Conservation (phyloP, 2,888 invertebrate species). For the Tetheella fluctuosa region DNA sequence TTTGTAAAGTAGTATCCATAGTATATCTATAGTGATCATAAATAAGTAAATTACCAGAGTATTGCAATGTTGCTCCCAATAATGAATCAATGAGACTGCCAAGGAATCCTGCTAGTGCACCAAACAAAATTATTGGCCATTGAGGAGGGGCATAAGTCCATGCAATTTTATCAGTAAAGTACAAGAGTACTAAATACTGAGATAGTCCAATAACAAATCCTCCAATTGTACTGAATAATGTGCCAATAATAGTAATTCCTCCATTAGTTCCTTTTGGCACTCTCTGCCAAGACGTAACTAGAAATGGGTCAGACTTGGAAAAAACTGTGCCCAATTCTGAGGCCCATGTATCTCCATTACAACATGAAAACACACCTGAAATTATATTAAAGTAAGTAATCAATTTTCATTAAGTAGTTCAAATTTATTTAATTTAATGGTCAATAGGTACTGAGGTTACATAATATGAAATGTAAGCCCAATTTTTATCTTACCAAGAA, state of each 20-base stretch:
- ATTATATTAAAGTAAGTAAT: constrained; percentile 21
- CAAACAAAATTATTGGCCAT: constrained; percentile 90
- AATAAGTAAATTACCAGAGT: constrained; percentile 86
- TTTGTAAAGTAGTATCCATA: no score
- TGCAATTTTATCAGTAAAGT: constrained; percentile 84
- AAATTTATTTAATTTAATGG: not conserved
- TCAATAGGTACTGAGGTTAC: not conserved
- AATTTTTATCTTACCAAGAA: constrained; percentile 85
- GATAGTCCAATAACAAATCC: constrained; percentile 88
- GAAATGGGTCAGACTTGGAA: constrained; percentile 86
- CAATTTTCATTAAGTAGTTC: not conserved
- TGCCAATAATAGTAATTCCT: constrained; percentile 88
- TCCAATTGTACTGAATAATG: constrained; percentile 85
- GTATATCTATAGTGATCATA: no score
- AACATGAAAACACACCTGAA: constrained; percentile 89
- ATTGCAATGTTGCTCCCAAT: constrained; percentile 93
- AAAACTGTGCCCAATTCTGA: constrained; percentile 93
- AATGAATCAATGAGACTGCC: constrained; percentile 93
- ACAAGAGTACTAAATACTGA: constrained; percentile 87
- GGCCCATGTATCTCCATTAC: constrained; percentile 96
- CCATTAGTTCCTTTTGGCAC: constrained; percentile 96
- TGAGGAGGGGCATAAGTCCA: constrained; percentile 87
- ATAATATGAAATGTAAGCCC: not conserved
- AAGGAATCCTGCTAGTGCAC: constrained; percentile 89
- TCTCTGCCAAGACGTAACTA: constrained; percentile 88